Conservation (phyloP, 2,888 invertebrate species). For the Macrosoma leucophasiata region DNA sequence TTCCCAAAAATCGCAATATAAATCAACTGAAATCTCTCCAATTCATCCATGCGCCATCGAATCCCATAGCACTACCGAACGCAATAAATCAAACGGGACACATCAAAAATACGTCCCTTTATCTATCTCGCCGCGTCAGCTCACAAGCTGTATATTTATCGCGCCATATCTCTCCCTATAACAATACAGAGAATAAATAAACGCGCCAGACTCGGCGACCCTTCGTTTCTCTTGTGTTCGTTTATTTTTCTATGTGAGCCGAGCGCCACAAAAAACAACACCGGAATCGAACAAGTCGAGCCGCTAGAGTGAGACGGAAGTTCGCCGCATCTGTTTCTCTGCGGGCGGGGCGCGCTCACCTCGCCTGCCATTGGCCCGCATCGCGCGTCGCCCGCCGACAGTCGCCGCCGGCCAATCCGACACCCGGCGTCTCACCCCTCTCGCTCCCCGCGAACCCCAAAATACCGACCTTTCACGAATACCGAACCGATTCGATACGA, state of each 20-base stretch:
- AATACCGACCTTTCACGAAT: conserved; percentile 72
- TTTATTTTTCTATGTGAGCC: conserved; percentile 70
- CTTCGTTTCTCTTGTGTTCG: conserved; percentile 71
- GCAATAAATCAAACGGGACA: conserved; percentile 38
- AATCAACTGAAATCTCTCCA: no score
- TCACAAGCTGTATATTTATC: conserved; percentile 64
- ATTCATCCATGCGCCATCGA: no score
- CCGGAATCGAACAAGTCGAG: conserved; percentile 49
- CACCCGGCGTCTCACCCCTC: conserved; percentile 40
- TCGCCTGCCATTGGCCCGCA: conserved; percentile 38
- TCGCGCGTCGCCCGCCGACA: conserved; percentile 55
- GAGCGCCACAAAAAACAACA: conserved; percentile 58
- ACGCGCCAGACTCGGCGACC: conserved; percentile 62
- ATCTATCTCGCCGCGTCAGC: conserved; percentile 29
- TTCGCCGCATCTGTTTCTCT: conserved; percentile 35
- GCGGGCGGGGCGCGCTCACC: conserved; percentile 50
- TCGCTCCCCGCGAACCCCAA: conserved; percentile 57
- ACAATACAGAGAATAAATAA: conserved; percentile 65
- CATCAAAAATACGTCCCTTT: conserved; percentile 34
- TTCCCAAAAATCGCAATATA: no score
- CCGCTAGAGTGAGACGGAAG: conserved; percentile 48
- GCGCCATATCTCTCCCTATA: conserved; percentile 60
- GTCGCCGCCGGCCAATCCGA: conserved; percentile 50
- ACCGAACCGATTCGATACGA: conserved; percentile 71
- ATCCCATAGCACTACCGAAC: no score